phyloP scores from a whole-genome alignment of 2,113 vertebrate genomes.

The Anolis sagrei region DNA sequence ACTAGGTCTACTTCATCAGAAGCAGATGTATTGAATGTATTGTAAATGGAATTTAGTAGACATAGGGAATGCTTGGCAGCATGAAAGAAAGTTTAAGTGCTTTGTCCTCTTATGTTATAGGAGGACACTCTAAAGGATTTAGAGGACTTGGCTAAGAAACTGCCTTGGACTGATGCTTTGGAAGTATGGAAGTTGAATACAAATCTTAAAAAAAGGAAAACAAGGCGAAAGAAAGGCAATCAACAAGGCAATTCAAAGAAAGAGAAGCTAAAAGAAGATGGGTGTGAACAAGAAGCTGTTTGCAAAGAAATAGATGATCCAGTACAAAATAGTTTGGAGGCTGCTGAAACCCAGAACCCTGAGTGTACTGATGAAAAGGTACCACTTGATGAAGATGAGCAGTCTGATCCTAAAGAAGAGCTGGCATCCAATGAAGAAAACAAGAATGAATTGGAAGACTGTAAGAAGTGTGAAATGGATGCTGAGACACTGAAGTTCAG shows the following conservation, averaged over 20 bases:
- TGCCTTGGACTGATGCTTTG: slow-evolving; percentile 88
- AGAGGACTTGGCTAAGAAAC: slow-evolving; percentile 84
- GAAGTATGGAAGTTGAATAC: slow-evolving; percentile 92
- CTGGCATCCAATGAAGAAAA: not conserved
- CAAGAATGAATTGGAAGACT: slow-evolving; percentile 13
- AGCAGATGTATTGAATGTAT: no score
- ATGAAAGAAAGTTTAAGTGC: not conserved
- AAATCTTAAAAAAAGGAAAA: slow-evolving; percentile 90
- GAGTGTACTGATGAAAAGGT: slow-evolving; percentile 17
- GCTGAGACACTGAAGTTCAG: slow-evolving; percentile 84
- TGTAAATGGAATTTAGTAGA: not conserved
- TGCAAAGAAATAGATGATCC: slow-evolving; percentile 27
- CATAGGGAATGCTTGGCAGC: not conserved
- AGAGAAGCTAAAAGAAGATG: slow-evolving; percentile 48
- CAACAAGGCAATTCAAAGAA: slow-evolving; percentile 52
- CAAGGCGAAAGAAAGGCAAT: slow-evolving; percentile 77
- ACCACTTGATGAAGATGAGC: slow-evolving; percentile 45
- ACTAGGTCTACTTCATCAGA: no score
- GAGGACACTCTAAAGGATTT: slow-evolving; percentile 90
- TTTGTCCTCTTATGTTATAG: slow-evolving; percentile 71
- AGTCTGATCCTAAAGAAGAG: not conserved
- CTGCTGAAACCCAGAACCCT: slow-evolving; percentile 30
- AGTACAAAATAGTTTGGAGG: slow-evolving; percentile 30
- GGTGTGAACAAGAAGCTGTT: slow-evolving; percentile 37
- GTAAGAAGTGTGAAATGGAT: slow-evolving; percentile 43